These are phyloP conservation scores for Malacosoma neustria DNA, from an alignment of 2,888 invertebrate species.

Conservation along the genomic window DNA sequence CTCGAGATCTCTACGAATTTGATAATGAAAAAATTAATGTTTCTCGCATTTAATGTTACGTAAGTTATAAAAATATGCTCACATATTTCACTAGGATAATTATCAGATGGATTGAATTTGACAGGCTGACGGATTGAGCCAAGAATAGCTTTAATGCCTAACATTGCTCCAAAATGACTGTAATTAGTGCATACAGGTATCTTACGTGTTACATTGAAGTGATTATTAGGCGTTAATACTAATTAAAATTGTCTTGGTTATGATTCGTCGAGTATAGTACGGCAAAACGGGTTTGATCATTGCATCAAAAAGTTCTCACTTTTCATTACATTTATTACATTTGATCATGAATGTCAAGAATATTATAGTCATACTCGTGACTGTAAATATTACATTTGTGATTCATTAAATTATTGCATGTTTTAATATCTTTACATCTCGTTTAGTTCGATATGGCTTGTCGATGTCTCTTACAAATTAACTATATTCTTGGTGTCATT, in stretches of 20 bases:
- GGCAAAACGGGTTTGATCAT: constrained; percentile 16
- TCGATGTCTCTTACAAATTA: constrained; percentile 49
- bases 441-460: constrained; percentile 47
- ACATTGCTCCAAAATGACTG: too few relatives aligned
- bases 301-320: constrained; percentile 12
- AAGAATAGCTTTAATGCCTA: too few relatives aligned
- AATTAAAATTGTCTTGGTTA: too few relatives aligned
- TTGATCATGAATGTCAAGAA: constrained; percentile 1
- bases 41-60: constrained; percentile 52
- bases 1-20: constrained; percentile 55
- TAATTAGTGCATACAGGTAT: too few relatives aligned
- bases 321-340: constrained; percentile 15
- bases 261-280: constrained; percentile 5
- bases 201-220: too few relatives aligned
- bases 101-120: constrained; percentile 23
- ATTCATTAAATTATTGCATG: constrained; percentile 27
- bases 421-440: constrained; percentile 24
- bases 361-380: constrained; percentile 30
- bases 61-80: constrained; percentile 51
- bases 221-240: too few relatives aligned
- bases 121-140: constrained; percentile 14
- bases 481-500: constrained; percentile 57
- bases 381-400: constrained; percentile 47
- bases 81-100: constrained; percentile 46
- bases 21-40: constrained; percentile 42